Conservation (phyloP, 1,140 invertebrate species). For the Periplaneta americana region DNA sequence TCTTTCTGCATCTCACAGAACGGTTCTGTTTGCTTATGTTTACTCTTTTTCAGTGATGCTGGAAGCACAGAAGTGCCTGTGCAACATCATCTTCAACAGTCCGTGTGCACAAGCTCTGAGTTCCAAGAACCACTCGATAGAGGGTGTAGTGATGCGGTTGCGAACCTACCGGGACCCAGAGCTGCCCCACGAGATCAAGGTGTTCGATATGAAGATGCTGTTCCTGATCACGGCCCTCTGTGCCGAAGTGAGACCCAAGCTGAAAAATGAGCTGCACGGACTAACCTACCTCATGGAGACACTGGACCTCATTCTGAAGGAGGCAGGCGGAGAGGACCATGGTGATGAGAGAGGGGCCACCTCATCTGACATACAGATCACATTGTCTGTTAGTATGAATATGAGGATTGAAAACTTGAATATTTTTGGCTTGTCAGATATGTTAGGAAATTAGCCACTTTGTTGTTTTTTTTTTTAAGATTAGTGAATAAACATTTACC, state of each 20-base stretch:
- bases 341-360: slow-evolving; percentile 24
- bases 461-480: too few relatives aligned
- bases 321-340: slow-evolving; percentile 33
- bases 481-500: too few relatives aligned
- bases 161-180: slow-evolving; percentile 54
- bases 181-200: slow-evolving; percentile 64
- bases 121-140: slow-evolving; percentile 62
- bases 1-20: too few relatives aligned
- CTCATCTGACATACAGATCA: slow-evolving; percentile 16
- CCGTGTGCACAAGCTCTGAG: slow-evolving; percentile 59
- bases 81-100: slow-evolving; percentile 85
- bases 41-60: slow-evolving; percentile 52
- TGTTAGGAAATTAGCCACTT: too few relatives aligned
- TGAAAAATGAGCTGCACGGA: slow-evolving; percentile 74
- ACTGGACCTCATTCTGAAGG: slow-evolving; percentile 64
- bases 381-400: slow-evolving; percentile 9
- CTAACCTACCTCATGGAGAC: slow-evolving; percentile 74
- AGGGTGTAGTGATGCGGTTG: slow-evolving; percentile 69
- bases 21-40: too few relatives aligned
- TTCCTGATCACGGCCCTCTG: slow-evolving; percentile 83
- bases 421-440: too few relatives aligned
- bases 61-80: slow-evolving; percentile 83
- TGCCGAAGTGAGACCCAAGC: slow-evolving; percentile 54
- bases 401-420: too few relatives aligned
- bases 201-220: slow-evolving; percentile 82